Evolutionary conservation across 1,140 invertebrate genomes (phyloP), one percentile per base, ranked within the genome.

Genomic region (Limonius californicus): DNA sequence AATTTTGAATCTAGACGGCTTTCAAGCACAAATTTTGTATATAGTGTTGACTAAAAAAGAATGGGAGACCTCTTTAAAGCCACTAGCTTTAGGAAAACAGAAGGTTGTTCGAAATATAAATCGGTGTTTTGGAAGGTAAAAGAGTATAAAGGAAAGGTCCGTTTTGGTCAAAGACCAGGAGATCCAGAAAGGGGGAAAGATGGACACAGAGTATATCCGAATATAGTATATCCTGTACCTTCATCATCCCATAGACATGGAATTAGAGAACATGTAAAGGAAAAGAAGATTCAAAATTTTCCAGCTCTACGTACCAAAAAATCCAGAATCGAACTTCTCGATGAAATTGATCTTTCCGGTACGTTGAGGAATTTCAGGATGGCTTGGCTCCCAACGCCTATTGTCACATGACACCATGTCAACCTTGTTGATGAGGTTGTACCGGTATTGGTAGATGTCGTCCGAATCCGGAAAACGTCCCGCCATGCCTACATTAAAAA

Each of bases 381-480:
- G 84, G 62, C 82, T 82, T 75, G 76, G 62, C 69, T 84, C 83
- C 91, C 91, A 95, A 62, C 92, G 82, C 14, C 87, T 79, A 58
- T 84, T 83, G 69, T 93, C 90, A 8, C 84, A 86, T 1, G 89
- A 88, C 16, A 95, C 83, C 72, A 95, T 82, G 71, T 95, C 91
- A n/a, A 89, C 84, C 74, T 89, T 87, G 67, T 87, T 85, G 69
- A 89, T 87, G 0, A 98, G 80, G 74, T 95, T 90, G 45, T 94
- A 84, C 54, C 84, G 79, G 45, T 96, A 89, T 66, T 92, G 84
- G 14, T 82, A 74, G 30, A 97, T 82, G 72, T 90, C 91, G 35
- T 89, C 82, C 0, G 89, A 92, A 66, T 95, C 87, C 0, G 95
- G 95, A 77, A 94, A 95, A 71, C 87, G 83, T 11, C 94, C 94